A percentile compares a stretch with the other conserved stretches of the same genome.
Evolutionary conservation across 37 sponge, comb jelly and placozoan species (phyloP).

Genomic region (Halichondria panicea): DNA sequence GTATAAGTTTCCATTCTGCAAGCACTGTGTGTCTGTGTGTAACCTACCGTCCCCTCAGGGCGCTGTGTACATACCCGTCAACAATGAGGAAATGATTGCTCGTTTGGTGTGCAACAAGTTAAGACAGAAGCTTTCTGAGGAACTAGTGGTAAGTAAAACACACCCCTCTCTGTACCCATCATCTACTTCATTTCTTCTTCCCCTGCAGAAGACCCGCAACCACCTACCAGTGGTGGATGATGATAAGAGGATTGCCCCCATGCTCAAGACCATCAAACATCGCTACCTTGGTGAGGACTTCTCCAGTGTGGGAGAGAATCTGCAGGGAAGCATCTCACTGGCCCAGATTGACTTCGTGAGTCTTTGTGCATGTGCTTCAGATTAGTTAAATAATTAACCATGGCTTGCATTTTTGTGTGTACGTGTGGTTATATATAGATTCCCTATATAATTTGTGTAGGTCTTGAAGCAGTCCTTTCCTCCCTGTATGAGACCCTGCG

Average conservation of each 20-base stretch:
- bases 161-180: too few species aligned
- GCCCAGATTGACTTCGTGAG: slow-evolving; percentile 51
- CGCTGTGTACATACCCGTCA: slow-evolving; percentile 76
- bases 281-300: slow-evolving; percentile 63
- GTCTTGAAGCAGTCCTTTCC: slow-evolving; percentile 83
- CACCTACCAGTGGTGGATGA: slow-evolving; percentile 76
- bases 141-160: slow-evolving; percentile 67
- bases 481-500: slow-evolving; percentile 88
- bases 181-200: too few species aligned
- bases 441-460: slow-evolving; percentile 22
- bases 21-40: too few species aligned
- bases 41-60: too few species aligned
- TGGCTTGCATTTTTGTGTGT: not conserved
- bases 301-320: slow-evolving; percentile 23
- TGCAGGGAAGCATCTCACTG: slow-evolving; percentile 33
- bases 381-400: too few species aligned
- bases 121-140: slow-evolving; percentile 67
- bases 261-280: slow-evolving; percentile 64
- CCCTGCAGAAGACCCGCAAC: slow-evolving; percentile 62
- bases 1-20: too few species aligned
- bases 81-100: slow-evolving; percentile 18
- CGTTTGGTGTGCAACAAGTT: slow-evolving; percentile 73
- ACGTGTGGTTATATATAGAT: not conserved
- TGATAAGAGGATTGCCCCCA: slow-evolving; percentile 73
- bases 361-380: too few species aligned